These are phyloP conservation scores for Balanococcus diminutus DNA, from an alignment of 2,888 invertebrate species.

Conservation along the genomic window DNA sequence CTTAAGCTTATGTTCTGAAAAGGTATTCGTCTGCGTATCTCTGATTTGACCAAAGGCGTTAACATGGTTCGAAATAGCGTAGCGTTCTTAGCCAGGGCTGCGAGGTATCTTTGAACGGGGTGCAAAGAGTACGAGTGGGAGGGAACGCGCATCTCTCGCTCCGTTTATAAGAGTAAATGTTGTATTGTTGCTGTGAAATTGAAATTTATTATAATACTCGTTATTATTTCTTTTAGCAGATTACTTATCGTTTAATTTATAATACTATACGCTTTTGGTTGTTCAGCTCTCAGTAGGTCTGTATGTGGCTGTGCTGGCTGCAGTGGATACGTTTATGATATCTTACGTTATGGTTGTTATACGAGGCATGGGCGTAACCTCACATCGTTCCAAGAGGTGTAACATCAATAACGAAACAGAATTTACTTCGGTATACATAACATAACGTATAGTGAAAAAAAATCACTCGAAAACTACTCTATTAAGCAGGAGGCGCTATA, in stretches of 20 bases:
- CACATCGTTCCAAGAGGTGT: constrained; percentile 25
- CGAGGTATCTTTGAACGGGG: too few species aligned
- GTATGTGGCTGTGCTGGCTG: neutral
- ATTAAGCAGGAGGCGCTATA: constrained; percentile 38
- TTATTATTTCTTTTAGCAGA: constrained; percentile 42
- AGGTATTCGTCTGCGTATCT: neutral
- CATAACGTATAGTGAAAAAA: neutral
- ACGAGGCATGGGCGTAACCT: constrained; percentile 25
- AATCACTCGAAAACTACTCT: constrained; percentile 30
- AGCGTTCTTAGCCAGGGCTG: too few species aligned
- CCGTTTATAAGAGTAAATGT: neutral
- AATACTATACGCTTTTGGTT: constrained; percentile 5
- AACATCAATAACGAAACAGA: constrained; percentile 31
- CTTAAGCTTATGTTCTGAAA: too few species aligned
- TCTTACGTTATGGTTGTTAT: neutral
- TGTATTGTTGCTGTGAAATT: constrained; percentile 34
- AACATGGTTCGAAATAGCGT: constrained; percentile 3
- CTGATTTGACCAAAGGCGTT: constrained; percentile 28
- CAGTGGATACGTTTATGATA: neutral
- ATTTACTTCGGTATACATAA: neutral
- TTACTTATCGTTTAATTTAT: constrained; percentile 40
- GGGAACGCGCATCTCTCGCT: neutral
- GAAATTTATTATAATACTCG: constrained; percentile 36
- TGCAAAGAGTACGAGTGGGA: neutral
- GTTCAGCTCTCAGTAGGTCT: neutral